Conservation (phyloP, 2,113 vertebrate species). For the Rhinopithecus roxellana region DNA sequence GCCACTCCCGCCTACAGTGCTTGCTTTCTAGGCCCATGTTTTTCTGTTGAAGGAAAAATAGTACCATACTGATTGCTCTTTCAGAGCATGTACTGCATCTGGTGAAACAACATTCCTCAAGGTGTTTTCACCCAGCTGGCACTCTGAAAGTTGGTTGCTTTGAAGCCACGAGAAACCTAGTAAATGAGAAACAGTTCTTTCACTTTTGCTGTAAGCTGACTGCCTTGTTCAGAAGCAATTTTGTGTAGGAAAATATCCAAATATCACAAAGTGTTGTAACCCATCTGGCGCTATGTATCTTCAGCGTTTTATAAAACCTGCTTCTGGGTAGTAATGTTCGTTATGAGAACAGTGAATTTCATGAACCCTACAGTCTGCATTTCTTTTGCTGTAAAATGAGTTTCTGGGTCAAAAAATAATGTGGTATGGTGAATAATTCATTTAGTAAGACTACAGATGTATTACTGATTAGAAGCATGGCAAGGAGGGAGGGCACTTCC, state of each 20-base stretch:
- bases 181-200: not conserved
- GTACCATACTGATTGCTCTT: not conserved
- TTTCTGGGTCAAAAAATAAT: constrained; percentile 1
- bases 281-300: not conserved
- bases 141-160: not conserved
- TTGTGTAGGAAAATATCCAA: not conserved
- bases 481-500: not conserved
- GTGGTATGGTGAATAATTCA: not conserved
- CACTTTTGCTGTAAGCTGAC: not conserved
- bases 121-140: not conserved
- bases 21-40: not conserved
- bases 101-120: not conserved
- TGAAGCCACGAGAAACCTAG: not conserved
- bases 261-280: not conserved
- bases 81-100: not conserved
- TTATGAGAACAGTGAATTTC: constrained; percentile 16
- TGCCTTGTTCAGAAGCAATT: not conserved
- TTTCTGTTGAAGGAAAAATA: not conserved
- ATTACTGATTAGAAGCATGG: not conserved
- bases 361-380: not conserved
- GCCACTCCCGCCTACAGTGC: not conserved
- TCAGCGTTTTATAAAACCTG: not conserved
- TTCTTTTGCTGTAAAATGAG: constrained; percentile 37
- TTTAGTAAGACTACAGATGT: not conserved
- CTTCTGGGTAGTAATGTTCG: not conserved